Evolutionary conservation across 2,888 invertebrate genomes (phyloP).

Genomic region (Nasonovia ribisnigri): DNA sequence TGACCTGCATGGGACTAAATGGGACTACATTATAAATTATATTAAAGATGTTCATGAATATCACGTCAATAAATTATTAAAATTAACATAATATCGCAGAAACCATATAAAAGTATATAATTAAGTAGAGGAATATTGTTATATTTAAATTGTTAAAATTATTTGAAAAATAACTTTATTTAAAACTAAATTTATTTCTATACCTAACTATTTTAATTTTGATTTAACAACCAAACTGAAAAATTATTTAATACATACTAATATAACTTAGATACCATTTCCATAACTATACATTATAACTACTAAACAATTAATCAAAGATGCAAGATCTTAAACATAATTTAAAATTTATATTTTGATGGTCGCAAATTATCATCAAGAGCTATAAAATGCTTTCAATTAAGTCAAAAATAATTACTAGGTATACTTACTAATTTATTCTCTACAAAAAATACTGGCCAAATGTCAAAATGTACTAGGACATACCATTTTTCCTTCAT

Average conservation of each 20-base stretch:
- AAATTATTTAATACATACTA: neutral
- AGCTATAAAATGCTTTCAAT: conserved; percentile 22
- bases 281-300: neutral
- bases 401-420: conserved; percentile 46
- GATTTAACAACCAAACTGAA: neutral
- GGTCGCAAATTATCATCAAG: conserved; percentile 15
- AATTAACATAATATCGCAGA: neutral
- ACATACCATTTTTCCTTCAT: neutral
- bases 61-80: neutral
- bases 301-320: neutral
- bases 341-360: neutral
- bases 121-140: neutral
- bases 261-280: neutral
- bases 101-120: neutral
- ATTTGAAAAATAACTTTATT: neutral
- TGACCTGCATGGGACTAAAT: neutral
- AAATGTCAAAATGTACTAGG: conserved; percentile 30
- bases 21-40: neutral
- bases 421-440: conserved; percentile 45
- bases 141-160: neutral
- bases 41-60: neutral
- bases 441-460: conserved; percentile 26
- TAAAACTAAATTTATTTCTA: neutral
- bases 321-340: neutral
- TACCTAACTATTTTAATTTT: neutral